Conservation (phyloP, 2,113 vertebrate genomes). For the Upupa epops region DNA sequence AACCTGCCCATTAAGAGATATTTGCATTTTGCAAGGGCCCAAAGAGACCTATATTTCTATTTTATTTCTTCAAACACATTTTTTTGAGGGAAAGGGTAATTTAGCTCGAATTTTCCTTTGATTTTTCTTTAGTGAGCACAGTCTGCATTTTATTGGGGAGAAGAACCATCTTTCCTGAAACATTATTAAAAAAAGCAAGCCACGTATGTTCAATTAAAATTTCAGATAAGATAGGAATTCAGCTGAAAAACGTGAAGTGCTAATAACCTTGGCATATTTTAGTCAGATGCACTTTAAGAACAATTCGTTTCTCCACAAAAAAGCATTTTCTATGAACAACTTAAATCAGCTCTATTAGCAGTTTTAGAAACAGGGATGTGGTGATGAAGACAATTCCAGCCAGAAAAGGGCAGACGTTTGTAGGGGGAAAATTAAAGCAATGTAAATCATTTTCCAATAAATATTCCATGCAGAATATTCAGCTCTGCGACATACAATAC, state of each 20-base stretch:
- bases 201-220: constrained; percentile 41
- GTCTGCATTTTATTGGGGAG: constrained; percentile 11
- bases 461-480: constrained; percentile 54
- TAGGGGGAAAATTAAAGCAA: constrained; percentile 27
- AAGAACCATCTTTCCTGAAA: constrained; percentile 32
- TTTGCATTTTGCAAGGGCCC: constrained; percentile 54
- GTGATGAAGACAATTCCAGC: constrained; percentile 4
- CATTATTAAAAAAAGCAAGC: constrained; percentile 31
- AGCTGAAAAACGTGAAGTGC: constrained; percentile 30
- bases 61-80: constrained; percentile 50
- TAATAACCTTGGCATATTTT: constrained; percentile 39
- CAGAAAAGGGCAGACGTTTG: constrained; percentile 32
- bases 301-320: neutral
- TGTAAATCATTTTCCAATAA: constrained; percentile 61
- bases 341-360: constrained; percentile 44
- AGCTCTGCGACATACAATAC: constrained; percentile 39
- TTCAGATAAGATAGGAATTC: constrained; percentile 53
- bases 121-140: constrained; percentile 21
- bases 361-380: constrained; percentile 3
- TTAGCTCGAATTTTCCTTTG: constrained; percentile 42
- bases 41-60: constrained; percentile 42
- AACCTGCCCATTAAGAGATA: constrained; percentile 39
- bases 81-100: constrained; percentile 36
- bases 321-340: neutral
- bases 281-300: constrained; percentile 36